These are phyloP conservation scores for Drosophila orena DNA, from an alignment of 1,140 invertebrate species.

Conservation along the genomic window DNA sequence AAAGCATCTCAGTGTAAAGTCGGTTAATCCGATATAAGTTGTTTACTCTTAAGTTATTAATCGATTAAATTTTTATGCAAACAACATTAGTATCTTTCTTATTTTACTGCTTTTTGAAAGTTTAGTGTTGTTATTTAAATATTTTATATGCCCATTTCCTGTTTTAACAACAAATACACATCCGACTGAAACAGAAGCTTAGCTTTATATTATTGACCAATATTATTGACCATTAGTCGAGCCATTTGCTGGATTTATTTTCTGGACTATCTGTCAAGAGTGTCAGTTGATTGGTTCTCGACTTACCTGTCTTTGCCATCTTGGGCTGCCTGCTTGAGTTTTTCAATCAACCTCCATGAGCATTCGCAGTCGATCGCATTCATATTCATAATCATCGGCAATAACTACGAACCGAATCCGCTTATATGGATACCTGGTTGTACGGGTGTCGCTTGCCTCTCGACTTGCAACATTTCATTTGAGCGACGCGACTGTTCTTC, in stretches of 20 bases:
- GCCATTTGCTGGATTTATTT: background rate
- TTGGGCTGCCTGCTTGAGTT: conserved; percentile 24
- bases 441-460: conserved; percentile 49
- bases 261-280: conserved; percentile 2
- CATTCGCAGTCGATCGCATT: conserved; percentile 26
- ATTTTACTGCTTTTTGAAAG: too few relatives aligned
- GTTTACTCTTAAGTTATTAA: too few relatives aligned
- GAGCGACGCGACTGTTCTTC: conserved; percentile 20
- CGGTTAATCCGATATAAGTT: too few relatives aligned
- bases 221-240: background rate
- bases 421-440: conserved; percentile 62
- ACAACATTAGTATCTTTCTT: too few relatives aligned
- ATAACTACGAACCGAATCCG: conserved; percentile 34
- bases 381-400: conserved; percentile 37
- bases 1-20: too few relatives aligned
- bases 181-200: background rate
- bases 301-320: conserved; percentile 39
- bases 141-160: too few relatives aligned
- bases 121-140: too few relatives aligned
- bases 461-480: conserved; percentile 67
- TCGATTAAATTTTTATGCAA: too few relatives aligned
- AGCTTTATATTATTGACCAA: background rate
- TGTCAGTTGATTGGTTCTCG: conserved; percentile 44
- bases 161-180: background rate
- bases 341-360: conserved; percentile 46